phyloP scores from a whole-genome alignment of 2,888 invertebrate genomes.

The Pilophorus perplexus region DNA sequence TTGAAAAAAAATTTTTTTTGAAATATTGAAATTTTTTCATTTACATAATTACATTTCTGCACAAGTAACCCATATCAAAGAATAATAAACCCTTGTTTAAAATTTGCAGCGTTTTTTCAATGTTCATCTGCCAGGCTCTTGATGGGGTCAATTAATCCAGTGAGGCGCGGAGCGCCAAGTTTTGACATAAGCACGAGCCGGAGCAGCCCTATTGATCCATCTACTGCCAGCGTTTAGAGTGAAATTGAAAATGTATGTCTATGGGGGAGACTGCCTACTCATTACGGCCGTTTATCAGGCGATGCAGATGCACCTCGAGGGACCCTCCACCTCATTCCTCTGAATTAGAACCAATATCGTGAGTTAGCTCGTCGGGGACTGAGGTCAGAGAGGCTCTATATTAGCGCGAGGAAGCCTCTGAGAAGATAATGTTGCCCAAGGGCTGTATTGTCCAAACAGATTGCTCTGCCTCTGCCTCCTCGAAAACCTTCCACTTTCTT shows the following conservation, averaged over 20 bases:
- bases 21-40: too few relatives aligned
- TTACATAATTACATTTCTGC: too few relatives aligned
- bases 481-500: conserved; percentile 33
- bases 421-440: conserved; percentile 39
- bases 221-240: too few relatives aligned
- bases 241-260: background rate
- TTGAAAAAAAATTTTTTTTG: too few relatives aligned
- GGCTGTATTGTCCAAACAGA: conserved; percentile 40
- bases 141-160: too few relatives aligned
- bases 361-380: conserved; percentile 20
- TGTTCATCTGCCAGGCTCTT: too few relatives aligned
- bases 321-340: conserved; percentile 7
- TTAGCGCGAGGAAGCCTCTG: conserved; percentile 9
- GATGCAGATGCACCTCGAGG: conserved; percentile 10
- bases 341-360: conserved; percentile 29
- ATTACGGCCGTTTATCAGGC: conserved; percentile 11
- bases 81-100: too few relatives aligned
- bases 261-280: background rate
- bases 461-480: conserved; percentile 25
- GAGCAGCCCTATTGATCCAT: too few relatives aligned
- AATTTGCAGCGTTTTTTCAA: too few relatives aligned
- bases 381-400: conserved; percentile 34
- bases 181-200: too few relatives aligned
- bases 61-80: too few relatives aligned
- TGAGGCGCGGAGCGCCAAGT: too few relatives aligned